A percentile compares a stretch with the other conserved stretches of the same genome.
Conservation (phyloP, 2,888 invertebrate species). For the Leuctra nigra region DNA sequence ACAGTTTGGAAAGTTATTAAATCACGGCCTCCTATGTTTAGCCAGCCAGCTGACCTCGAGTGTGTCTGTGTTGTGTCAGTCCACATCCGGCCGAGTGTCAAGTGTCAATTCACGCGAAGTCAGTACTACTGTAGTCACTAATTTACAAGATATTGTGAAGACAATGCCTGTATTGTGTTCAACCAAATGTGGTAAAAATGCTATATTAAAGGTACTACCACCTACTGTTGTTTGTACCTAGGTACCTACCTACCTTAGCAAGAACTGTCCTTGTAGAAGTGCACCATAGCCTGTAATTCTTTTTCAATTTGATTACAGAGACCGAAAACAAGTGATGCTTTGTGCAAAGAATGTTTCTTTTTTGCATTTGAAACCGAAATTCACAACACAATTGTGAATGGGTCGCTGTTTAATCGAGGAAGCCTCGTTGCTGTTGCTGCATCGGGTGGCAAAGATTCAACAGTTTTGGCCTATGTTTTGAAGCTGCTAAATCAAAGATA, state of each 20-base stretch:
- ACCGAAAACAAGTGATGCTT: conserved; percentile 83
- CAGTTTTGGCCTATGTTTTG: conserved; percentile 90
- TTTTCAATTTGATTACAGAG: conserved; percentile 48
- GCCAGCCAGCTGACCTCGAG: too few relatives aligned
- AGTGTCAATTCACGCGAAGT: too few relatives aligned
- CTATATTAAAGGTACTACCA: conserved; percentile 65
- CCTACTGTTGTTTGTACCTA: too few relatives aligned
- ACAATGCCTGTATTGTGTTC: conserved; percentile 62
- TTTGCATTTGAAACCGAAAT: conserved; percentile 91
- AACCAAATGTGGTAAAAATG: conserved; percentile 65
- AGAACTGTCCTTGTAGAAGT: neutral
- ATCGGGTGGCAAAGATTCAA: conserved; percentile 94
- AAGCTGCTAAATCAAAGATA: conserved; percentile 87
- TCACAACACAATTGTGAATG: conserved; percentile 80
- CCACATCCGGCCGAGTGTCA: too few relatives aligned
- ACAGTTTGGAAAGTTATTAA: too few relatives aligned
- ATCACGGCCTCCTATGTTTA: too few relatives aligned
- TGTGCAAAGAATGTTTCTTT: conserved; percentile 94
- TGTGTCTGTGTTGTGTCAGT: too few relatives aligned
- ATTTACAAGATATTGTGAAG: too few relatives aligned
- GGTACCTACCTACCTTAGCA: neutral
- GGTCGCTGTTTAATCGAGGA: conserved; percentile 72
- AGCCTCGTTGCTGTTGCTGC: conserved; percentile 90
- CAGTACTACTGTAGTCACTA: too few relatives aligned
- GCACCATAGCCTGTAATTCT: neutral